phyloP scores from a whole-genome alignment of 2,113 vertebrate species.

The Carollia perspicillata region DNA sequence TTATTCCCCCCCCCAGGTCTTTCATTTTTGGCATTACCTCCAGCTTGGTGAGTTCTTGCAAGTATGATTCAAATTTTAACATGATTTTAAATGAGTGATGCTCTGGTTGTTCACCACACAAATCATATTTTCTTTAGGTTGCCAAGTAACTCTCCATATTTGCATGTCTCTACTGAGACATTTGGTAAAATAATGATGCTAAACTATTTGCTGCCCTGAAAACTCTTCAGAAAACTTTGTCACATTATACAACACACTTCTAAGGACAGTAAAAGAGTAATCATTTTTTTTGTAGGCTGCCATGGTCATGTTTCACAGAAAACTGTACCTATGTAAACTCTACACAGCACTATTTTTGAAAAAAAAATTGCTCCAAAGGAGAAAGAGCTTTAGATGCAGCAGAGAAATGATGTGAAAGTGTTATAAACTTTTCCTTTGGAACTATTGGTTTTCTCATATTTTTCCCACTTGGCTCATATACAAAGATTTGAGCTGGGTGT shows the following conservation, averaged over 20 bases:
- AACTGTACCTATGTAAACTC: not conserved
- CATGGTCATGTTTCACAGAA: not conserved
- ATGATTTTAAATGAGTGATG: not conserved
- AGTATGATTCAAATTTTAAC: not conserved
- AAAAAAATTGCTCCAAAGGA: not conserved
- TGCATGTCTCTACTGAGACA: not conserved
- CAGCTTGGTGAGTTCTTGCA: not conserved
- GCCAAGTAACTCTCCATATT: not conserved
- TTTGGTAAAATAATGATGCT: not conserved
- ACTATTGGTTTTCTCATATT: not conserved
- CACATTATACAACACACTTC: not conserved
- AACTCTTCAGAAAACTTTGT: not conserved
- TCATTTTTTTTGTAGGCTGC: not conserved
- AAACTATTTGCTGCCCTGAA: not conserved
- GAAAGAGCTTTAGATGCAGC: not conserved
- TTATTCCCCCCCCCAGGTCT: not conserved
- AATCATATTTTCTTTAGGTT: not conserved
- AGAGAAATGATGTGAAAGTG: not conserved
- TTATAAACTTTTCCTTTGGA: slow-evolving; percentile 16
- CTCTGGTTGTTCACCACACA: not conserved
- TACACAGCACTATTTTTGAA: not conserved
- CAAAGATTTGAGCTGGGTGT: slow-evolving; percentile 6
- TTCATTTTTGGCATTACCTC: not conserved
- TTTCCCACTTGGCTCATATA: slow-evolving; percentile 14
- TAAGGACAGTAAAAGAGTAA: not conserved